A percentile compares a stretch with the other conserved stretches of the same genome.
These are phyloP conservation scores for Lucifuga dentata DNA, from an alignment of 2,113 vertebrate genomes.

Conservation along the genomic window DNA sequence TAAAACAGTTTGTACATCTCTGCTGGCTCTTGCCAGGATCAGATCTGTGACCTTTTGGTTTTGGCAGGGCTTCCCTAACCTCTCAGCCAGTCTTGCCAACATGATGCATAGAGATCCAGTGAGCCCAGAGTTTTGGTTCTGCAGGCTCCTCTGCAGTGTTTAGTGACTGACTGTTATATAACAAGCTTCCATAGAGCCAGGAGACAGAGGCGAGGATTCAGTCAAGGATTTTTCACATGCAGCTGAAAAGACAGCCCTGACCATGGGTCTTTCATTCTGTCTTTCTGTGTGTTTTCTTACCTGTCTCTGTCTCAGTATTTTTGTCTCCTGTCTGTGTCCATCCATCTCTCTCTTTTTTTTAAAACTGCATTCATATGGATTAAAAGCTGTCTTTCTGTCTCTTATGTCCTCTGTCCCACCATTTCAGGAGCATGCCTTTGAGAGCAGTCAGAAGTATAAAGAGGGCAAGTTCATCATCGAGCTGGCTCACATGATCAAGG, in stretches of 20 bases:
- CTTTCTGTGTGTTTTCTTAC: background rate
- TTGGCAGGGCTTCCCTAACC: constrained; percentile 19
- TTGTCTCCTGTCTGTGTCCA: constrained; percentile 2
- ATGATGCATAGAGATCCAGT: constrained; percentile 20
- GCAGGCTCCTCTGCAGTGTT: constrained; percentile 45
- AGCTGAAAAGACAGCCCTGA: constrained; percentile 11
- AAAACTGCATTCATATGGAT: constrained; percentile 7
- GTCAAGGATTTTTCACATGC: constrained; percentile 32
- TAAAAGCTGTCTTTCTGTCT: constrained; percentile 17
- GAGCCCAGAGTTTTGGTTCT: constrained; percentile 33
- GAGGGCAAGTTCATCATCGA: constrained; percentile 99
- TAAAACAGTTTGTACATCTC: constrained; percentile 24
- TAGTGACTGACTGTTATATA: constrained; percentile 53
- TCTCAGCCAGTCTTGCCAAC: constrained; percentile 12
- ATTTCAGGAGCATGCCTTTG: constrained; percentile 95
- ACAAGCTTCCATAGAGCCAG: constrained; percentile 37
- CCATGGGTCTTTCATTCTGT: background rate
- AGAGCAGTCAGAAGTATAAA: constrained; percentile 99
- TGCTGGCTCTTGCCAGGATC: background rate
- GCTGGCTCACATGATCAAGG: constrained; percentile 99
- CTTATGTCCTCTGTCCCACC: constrained; percentile 41
- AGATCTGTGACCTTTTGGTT: constrained; percentile 20
- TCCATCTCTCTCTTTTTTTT: constrained; percentile 3
- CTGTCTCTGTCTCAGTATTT: background rate
- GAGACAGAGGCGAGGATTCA: constrained; percentile 16